Percentiles rank a stretch among this genome's conserved stretches.
Conservation (phyloP, 1,140 invertebrate species). For the Gerris buenoi region DNA sequence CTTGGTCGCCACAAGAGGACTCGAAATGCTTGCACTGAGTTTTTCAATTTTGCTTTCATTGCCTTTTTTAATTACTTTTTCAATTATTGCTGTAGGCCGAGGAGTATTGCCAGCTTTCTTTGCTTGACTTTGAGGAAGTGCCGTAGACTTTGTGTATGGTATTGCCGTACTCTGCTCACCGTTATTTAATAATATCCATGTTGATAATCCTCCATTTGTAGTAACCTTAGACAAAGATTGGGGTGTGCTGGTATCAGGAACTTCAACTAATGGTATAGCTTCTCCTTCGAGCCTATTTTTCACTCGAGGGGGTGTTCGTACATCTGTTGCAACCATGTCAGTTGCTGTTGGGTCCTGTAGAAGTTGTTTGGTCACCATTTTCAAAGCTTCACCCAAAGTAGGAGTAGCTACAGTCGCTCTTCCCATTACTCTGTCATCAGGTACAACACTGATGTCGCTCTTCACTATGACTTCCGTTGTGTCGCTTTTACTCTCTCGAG, state of each 20-base stretch:
- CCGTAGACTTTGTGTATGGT: conserved; percentile 2
- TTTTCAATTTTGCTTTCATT: conserved; percentile 8
- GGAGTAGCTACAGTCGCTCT: conserved; percentile 12
- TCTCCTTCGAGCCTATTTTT: conserved; percentile 25
- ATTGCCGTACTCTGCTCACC: conserved; percentile 8
- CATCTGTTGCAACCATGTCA: conserved; percentile 34
- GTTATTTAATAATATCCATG: conserved; percentile 47
- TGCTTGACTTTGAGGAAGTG: conserved; percentile 4
- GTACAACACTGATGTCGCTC: conserved; percentile 17
- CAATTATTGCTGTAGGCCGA: conserved; percentile 8
- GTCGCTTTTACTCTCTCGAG: conserved; percentile 19
- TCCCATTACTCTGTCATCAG: conserved; percentile 30
- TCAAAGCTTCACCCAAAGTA: conserved; percentile 35
- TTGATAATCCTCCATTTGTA: conserved; percentile 42
- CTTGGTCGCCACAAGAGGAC: conserved; percentile 8
- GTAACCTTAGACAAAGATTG: conserved; percentile 32
- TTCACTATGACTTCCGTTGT: conserved; percentile 11
- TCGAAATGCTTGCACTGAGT: conserved; percentile 2
- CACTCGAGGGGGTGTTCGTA: conserved; percentile 43
- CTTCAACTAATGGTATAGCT: conserved; percentile 11
- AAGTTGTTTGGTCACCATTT: conserved; percentile 37
- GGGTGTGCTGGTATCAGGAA: conserved; percentile 38
- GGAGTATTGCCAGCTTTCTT: conserved; percentile 12
- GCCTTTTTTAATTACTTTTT: conserved; percentile 15
- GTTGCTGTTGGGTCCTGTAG: conserved; percentile 25